These are phyloP conservation scores for Meriones unguiculatus DNA, from an alignment of 2,113 vertebrate species.

Conservation along the genomic window DNA sequence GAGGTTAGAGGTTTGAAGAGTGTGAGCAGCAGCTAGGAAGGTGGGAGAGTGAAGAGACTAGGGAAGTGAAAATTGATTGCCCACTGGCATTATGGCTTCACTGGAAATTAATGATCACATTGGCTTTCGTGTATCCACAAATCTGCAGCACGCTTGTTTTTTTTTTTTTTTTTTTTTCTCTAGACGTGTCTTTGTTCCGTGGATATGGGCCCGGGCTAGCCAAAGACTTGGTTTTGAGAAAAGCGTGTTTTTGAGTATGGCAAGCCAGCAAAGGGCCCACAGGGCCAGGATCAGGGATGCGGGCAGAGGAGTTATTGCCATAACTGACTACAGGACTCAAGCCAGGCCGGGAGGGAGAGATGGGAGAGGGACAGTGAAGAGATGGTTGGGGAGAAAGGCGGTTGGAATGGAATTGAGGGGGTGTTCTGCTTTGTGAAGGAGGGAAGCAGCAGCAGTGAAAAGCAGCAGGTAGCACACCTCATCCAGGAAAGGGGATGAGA, in stretches of 20 bases:
- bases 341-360: background rate
- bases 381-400: background rate
- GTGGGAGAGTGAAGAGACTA: background rate
- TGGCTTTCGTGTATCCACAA: conserved; percentile 49
- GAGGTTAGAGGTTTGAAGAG: background rate
- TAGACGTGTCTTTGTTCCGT: background rate
- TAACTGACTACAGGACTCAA: background rate
- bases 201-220: conserved; percentile 11
- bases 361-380: background rate
- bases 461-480: background rate
- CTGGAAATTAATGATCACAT: conserved; percentile 65
- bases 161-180: conserved; percentile 45
- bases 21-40: background rate
- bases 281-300: no score
- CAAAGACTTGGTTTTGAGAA: conserved; percentile 21
- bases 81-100: conserved; percentile 47
- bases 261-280: background rate
- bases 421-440: conserved; percentile 27
- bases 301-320: background rate
- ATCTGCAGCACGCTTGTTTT: conserved; percentile 39
- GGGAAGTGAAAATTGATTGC: conserved; percentile 58
- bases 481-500: conserved; percentile 34
- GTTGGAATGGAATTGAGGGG: background rate
- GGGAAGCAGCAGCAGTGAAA: background rate
- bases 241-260: conserved; percentile 21